Evolutionary conservation across 1,140 invertebrate species (phyloP).

Genomic region (Mamestra configurata): DNA sequence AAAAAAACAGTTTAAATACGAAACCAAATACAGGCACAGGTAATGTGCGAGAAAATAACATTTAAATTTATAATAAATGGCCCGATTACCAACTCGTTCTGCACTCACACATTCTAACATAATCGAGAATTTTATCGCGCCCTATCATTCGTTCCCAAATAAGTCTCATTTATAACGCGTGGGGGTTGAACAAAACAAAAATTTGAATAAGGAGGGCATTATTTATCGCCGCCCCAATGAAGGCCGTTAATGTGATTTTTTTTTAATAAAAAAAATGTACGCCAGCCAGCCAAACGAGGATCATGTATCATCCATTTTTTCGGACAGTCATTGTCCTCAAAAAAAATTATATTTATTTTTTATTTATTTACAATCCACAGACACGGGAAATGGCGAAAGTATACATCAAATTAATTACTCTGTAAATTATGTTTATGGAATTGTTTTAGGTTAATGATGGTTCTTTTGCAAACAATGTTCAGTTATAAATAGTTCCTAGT

Average conservation of each 20-base stretch:
- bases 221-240: conserved; percentile 87
- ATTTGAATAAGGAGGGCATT: conserved; percentile 88
- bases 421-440: conserved; percentile 59
- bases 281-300: conserved; percentile 83
- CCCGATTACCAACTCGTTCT: conserved; percentile 51
- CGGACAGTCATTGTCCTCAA: conserved; percentile 85
- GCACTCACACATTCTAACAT: conserved; percentile 46
- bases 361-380: conserved; percentile 71
- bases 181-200: conserved; percentile 85
- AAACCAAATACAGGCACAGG: conserved; percentile 34
- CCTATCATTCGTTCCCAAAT: conserved; percentile 86
- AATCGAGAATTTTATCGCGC: conserved; percentile 72
- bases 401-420: conserved; percentile 81
- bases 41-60: conserved; percentile 40
- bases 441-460: conserved; percentile 23
- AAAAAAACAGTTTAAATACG: conserved; percentile 9
- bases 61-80: conserved; percentile 46
- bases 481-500: neutral
- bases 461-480: neutral
- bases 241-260: conserved; percentile 87
- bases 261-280: conserved; percentile 86
- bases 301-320: conserved; percentile 86
- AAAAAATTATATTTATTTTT: conserved; percentile 75
- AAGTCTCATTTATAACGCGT: conserved; percentile 86
- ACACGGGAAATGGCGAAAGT: conserved; percentile 70